Base-by-base conservation (phyloP, 2,113 vertebrate genomes). In the Arenaria interpres region DNA sequence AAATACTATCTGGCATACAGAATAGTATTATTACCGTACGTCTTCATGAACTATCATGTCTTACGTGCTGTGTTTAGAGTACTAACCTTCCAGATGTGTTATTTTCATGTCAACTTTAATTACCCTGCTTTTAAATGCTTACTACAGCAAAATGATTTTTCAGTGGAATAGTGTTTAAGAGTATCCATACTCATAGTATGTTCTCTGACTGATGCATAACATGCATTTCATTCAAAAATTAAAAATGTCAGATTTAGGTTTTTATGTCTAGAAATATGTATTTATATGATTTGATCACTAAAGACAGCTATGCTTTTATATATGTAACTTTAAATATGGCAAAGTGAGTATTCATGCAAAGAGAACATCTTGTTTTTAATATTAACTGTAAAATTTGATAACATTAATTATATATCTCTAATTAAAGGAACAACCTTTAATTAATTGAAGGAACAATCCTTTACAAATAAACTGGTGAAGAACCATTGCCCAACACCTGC, bases 111-210 rank as follows among this genome's bases (percentile, higher is more conserved):
- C 78, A 75, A 0, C 32, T 89, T 95, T 35, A 93, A 81, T 91
- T 90, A 63, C 37, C 80, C 33, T 85, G 73, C 88, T 78, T 93
- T 86, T 64, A 84, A 93, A 35, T 89, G 73, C 72, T 88, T 76
- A 37, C 66, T 59, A 3, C 69, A 73, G 71, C 69, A 90, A 92
- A 90, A 89, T 59, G 20, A 25, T 78, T 89, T 85, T 68, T 64
- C 66, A 80, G 51, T 78, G 60, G 32, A 41, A 88, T 85, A 35
- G 8, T 51, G 21, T 76, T 89, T 46, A 82, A 54, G 24, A 67
- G 46, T 64, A 48, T 80, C 41, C 8, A 4, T 9, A 12, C 56
- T 89, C 21, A 19, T 18, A 45, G 48, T 15, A 16, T 13, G 3
- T 72, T 66, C 68, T 41, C 73, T 81, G 59, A 20, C 63, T 81